Conservation (phyloP, 2,113 vertebrate species). For the Semicossyphus pulcher region DNA sequence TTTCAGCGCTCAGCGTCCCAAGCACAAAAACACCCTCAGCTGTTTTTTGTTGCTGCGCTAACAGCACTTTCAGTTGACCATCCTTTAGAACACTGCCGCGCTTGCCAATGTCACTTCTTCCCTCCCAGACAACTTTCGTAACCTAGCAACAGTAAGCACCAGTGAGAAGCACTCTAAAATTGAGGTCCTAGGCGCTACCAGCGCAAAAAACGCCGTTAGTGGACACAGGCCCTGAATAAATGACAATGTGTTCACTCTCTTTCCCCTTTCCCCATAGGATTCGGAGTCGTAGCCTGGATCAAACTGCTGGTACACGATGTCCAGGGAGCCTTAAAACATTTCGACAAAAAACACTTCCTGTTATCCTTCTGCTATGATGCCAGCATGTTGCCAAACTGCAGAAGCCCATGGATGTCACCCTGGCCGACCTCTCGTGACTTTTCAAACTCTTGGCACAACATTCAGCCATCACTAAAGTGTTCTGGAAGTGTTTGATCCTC, state of each 20-base stretch:
- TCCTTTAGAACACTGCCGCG: too few relatives aligned
- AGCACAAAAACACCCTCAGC: too few relatives aligned
- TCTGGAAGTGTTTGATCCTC: conserved; percentile 8
- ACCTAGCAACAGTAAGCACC: too few relatives aligned
- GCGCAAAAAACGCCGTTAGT: too few relatives aligned
- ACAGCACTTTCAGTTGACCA: too few relatives aligned
- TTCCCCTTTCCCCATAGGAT: conserved; percentile 46
- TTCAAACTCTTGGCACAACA: conserved; percentile 11
- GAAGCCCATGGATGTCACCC: not conserved
- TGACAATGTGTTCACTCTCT: not conserved
- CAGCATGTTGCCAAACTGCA: conserved; percentile 69
- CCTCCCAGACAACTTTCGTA: too few relatives aligned
- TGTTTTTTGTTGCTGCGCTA: too few relatives aligned
- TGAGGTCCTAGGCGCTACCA: too few relatives aligned
- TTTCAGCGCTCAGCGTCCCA: too few relatives aligned
- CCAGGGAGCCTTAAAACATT: conserved; percentile 11
- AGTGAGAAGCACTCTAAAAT: too few relatives aligned
- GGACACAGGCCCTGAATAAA: too few relatives aligned
- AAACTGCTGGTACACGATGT: not conserved
- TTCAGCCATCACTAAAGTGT: not conserved
- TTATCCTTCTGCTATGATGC: conserved; percentile 29
- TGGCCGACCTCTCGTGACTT: conserved; percentile 7
- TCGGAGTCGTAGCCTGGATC: conserved; percentile 66
- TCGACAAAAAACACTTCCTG: conserved; percentile 30
- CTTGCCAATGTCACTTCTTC: too few relatives aligned